Conservation (phyloP, 2,113 vertebrate genomes). For the Cyphomyrus discorhynchus region DNA sequence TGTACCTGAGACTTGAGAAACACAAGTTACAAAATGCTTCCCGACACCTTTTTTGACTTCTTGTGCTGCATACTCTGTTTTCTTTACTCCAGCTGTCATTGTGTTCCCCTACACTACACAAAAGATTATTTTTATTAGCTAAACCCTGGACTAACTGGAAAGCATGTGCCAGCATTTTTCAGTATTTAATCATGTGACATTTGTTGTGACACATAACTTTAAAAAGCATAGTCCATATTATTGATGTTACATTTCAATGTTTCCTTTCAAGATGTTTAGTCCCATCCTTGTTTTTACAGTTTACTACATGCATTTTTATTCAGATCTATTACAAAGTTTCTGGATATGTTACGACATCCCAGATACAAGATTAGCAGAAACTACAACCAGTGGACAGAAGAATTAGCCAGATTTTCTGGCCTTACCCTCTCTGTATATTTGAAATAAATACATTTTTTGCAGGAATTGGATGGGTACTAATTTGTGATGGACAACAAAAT, state of each 20-base stretch:
- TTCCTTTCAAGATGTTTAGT: neutral
- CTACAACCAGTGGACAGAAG: neutral
- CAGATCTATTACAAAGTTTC: neutral
- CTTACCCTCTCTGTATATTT: neutral
- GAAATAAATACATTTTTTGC: neutral
- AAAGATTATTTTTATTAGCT: neutral
- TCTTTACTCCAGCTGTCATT: neutral
- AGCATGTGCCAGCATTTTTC: neutral
- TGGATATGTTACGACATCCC: neutral
- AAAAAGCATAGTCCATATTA: neutral
- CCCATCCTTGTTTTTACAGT: neutral
- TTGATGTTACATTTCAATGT: neutral
- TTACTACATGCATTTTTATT: neutral
- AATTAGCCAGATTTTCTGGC: neutral
- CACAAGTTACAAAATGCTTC: neutral
- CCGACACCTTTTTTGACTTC: neutral
- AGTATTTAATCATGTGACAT: neutral
- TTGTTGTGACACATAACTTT: neutral
- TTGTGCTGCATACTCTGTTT: neutral
- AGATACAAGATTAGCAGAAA: neutral
- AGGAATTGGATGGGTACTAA: neutral
- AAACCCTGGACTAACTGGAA: neutral
- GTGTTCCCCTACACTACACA: neutral
- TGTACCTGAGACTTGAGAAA: neutral
- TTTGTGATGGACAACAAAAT: neutral